Evolutionary conservation across 2,113 vertebrate species (phyloP), one percentile per base, ranked within the genome.

Genomic region (Ciconia stormi): DNA sequence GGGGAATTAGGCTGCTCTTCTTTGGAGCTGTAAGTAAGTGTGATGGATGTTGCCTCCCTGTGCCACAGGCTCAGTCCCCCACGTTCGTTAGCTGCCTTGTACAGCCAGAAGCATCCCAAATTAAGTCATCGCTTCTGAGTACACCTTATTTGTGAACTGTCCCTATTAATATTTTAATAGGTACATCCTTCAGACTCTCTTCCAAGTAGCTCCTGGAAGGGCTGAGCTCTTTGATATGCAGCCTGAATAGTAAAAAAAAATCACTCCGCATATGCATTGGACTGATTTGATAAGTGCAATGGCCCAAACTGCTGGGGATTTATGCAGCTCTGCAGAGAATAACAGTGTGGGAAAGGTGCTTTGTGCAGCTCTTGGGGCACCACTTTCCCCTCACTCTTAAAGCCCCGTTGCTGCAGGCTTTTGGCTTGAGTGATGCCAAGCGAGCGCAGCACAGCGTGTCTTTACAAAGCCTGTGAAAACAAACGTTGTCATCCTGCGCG

Each of bases 371-470:
- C 38, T 46, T 8, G 14, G 13, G 36, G 29, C 11, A 14, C 10
- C 29, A 16, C 69, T 42, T 86, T 61, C 59, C 29, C 10, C 29
- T 30, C 44, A 13, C 59, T 79, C 16, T 72, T 25, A 80, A 82
- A 23, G 23, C 47, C 27, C 26, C 13, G 1, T 7, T 67, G 38
- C 69, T 34, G 32, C 70, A 65, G 44, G 38, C 3, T 3, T 66
- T 62, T 32, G 21, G 50, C 58, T 61, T 62, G 40, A 87, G 29
- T 2, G 2, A 83, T 42, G 56, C 29, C 50, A 59, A 25, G 30
- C 0, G 1, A 70, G 26, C 4, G 0, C 0, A 11, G 27, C 49
- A 46, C 22, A 3, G 11, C 0, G 29, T 9, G 14, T 87, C 38
- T 85, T 58, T 72, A 58, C 34, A 83, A 71, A 70, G 17, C 22